Conservation (phyloP, 2,113 vertebrate species). For the Tupaia tana region DNA sequence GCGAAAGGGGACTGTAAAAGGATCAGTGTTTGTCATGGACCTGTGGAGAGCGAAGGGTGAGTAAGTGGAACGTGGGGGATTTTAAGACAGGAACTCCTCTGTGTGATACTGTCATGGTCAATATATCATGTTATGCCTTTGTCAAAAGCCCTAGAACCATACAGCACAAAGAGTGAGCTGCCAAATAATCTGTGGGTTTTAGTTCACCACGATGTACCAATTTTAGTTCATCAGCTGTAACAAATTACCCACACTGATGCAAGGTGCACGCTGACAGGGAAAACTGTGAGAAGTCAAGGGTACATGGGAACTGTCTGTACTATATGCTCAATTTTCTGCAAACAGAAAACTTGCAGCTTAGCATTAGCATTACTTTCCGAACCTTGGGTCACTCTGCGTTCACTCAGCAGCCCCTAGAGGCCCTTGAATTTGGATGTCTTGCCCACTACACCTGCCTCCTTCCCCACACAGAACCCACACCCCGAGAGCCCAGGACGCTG, state of each 20-base stretch:
- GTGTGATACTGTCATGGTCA: neutral
- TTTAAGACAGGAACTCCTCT: neutral
- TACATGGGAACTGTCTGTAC: neutral
- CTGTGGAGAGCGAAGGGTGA: neutral
- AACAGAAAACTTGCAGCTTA: neutral
- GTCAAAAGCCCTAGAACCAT: neutral
- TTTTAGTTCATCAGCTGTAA: neutral
- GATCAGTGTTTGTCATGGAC: neutral
- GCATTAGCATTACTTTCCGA: neutral
- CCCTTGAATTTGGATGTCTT: neutral
- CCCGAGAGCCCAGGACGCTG: neutral
- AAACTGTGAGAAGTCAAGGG: neutral
- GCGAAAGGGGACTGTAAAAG: neutral
- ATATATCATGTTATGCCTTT: neutral
- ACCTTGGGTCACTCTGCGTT: neutral
- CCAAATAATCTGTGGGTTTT: neutral
- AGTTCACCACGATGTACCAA: neutral
- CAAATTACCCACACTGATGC: neutral
- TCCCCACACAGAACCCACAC: neutral
- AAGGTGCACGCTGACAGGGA: neutral
- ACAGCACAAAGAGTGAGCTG: neutral
- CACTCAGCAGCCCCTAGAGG: neutral
- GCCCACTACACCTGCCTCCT: neutral
- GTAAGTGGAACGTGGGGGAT: too few relatives aligned
- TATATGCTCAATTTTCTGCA: neutral